Base-by-base conservation (phyloP, 2,888 invertebrate genomes). In the Masnerella sp. region DNA sequence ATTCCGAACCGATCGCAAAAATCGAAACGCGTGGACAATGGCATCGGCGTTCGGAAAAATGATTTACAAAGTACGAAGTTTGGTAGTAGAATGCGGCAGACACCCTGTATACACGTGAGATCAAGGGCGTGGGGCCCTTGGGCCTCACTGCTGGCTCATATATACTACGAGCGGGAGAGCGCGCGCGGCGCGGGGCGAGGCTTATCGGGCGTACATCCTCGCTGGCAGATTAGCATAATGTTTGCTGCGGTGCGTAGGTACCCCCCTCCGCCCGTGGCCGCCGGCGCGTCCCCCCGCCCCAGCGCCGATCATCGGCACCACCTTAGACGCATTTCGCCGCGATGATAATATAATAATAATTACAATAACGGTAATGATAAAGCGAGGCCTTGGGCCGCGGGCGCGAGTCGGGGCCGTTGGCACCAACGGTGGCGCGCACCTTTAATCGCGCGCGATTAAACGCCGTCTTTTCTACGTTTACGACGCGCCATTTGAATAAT, bases 191-290 rank as follows among this genome's bases (percentile, higher is more conserved):
- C 25, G 36, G 43, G 45, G 75, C 64, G 75, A 79, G 83, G 83
- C 86, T 86, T 86, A 86, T 86, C 85, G 84, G 86, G 80, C 82
- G 84, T 85, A 84, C 85, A 86, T 86, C 85, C 86, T 84, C 83
- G 81, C 84, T 82, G 81, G 83, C 80, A 84, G 84, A 86, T 86
- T 86, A 85, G 85, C 85, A 86, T 86, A 86, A 86, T 86, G 86
- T 84, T 84, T 84, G 86, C 83, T 79, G 82, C 81, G 79, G 82
- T 83, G 84, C 81, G 83, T 82, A 82, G 81, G 82, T 82, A 81
- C 82, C 70, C 62, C 49, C 76, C 8, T 8, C 22, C 64, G 36
- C 74, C 61, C 47, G 20, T 28, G 2, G 15, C 58, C 32, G 20
- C 12, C 11, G 20, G 28, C 12, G 11, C 30, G 28, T 15, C 40